Evolutionary conservation across 2,113 vertebrate genomes (phyloP), one percentile per base, ranked within the genome.

Genomic region (Rhabdornis inornatus): DNA sequence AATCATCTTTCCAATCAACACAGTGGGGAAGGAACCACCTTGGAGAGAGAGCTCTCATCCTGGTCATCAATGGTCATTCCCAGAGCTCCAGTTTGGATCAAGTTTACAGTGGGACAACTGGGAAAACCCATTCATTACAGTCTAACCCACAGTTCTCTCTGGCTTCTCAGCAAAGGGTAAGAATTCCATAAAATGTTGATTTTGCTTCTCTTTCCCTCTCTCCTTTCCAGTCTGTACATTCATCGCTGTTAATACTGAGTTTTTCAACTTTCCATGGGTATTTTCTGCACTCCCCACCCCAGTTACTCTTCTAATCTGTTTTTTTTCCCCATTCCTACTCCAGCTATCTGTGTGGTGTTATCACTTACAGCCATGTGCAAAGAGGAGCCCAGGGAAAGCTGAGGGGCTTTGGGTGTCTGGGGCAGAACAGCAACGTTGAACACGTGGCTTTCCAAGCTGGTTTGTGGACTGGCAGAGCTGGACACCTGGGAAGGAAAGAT

Each of bases 391-490:
- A 97, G 95, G 44, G 98, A 98, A 37, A 99, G 98, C 89, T 97
- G 97, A 5, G 99, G 98, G 24, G 98, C 97, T 7, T 97, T 97
- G 1, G 98, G 98, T 0, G 90, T 92, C 81, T 99, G 98, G 1
- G 99, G 99, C 49, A 99, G 97, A 66, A 99, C 98, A 5, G 99
- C 99, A 15, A 99, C 97, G 17, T 98, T 98, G 98, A 99, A 99
- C 53, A 97, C 91, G 47, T 98, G 99, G 42, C 96, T 98, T 39
- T 99, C 98, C 28, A 98, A 96, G 71, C 89, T 97, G 12, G 31
- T 9, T 2, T 98, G 95, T 2, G 98, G 92, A 12, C 82, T 89
- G 4, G 92, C 63, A 35, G 98, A 97, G 23, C 97, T 97, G 57
- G 99, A 99, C 19, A 99, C 98, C 99, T 99, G 97, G 57, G 37